Evolutionary conservation across 2,888 invertebrate species (phyloP).

Genomic region (Nomada fucata): DNA sequence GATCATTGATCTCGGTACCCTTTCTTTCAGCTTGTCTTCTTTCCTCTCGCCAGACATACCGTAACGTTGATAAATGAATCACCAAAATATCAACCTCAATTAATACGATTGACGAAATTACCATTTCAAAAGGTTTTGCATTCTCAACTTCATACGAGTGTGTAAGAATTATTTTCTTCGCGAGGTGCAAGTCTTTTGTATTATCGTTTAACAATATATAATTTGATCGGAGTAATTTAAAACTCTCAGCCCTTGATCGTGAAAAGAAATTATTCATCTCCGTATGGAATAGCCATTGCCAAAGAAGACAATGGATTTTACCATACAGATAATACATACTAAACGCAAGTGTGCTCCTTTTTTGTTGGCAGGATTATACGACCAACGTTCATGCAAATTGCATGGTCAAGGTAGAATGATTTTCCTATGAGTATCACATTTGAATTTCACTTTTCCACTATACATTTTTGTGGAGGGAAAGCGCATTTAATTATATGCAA

Average conservation of each 20-base stretch:
- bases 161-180: too few relatives aligned
- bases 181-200: not conserved
- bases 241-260: not conserved
- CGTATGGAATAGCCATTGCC: not conserved
- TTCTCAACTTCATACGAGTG: too few relatives aligned
- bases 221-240: not conserved
- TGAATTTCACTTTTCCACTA: slow-evolving; percentile 38
- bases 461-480: slow-evolving; percentile 33
- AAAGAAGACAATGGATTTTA: not conserved
- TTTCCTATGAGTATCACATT: not conserved
- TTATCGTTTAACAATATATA: not conserved
- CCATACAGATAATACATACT: slow-evolving; percentile 6
- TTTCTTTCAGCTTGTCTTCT: slow-evolving; percentile 35
- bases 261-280: not conserved
- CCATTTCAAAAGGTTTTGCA: too few relatives aligned
- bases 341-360: not conserved
- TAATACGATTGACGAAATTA: too few relatives aligned
- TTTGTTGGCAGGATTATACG: not conserved
- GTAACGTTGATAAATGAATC: not conserved
- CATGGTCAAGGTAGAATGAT: slow-evolving; percentile 11
- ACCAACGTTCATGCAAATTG: slow-evolving; percentile 17
- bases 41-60: not conserved
- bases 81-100: too few relatives aligned
- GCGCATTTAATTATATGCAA: slow-evolving; percentile 8
- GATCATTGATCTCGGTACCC: slow-evolving; percentile 75